A percentile compares a stretch with the other conserved stretches of the same genome.
Conservation (phyloP, 1,140 invertebrate genomes). For the Bombus superbus region DNA sequence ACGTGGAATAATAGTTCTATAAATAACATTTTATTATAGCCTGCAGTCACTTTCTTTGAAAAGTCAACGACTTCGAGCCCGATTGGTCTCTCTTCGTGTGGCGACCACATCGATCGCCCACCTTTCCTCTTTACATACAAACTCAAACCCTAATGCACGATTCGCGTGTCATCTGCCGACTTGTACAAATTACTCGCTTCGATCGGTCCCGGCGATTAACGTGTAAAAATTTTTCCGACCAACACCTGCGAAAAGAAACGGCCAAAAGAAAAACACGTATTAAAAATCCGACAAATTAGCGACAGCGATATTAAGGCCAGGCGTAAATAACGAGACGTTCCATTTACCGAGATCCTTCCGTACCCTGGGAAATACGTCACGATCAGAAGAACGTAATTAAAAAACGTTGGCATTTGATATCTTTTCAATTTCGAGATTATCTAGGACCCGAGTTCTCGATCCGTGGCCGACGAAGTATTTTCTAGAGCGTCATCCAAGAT, state of each 20-base stretch:
- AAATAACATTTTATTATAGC: slow-evolving; percentile 31
- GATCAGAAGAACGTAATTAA: background rate
- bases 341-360: background rate
- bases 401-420: background rate
- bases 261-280: background rate
- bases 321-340: background rate
- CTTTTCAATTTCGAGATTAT: too few relatives aligned
- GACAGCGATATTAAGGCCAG: background rate
- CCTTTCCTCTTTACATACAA: slow-evolving; percentile 65
- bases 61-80: slow-evolving; percentile 49
- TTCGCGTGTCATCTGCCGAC: slow-evolving; percentile 68
- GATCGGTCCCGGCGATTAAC: slow-evolving; percentile 14
- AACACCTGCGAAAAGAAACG: background rate
- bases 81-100: slow-evolving; percentile 46
- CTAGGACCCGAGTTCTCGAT: too few relatives aligned
- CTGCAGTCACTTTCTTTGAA: slow-evolving; percentile 42
- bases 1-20: background rate
- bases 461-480: too few relatives aligned
- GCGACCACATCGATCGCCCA: slow-evolving; percentile 58
- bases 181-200: slow-evolving; percentile 58
- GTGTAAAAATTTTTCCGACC: background rate
- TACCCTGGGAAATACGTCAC: too few relatives aligned
- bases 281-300: background rate
- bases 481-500: too few relatives aligned
- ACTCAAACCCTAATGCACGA: slow-evolving; percentile 67